These are phyloP conservation scores for Toxostoma redivivum DNA, from an alignment of 2,113 vertebrate species.

Conservation along the genomic window DNA sequence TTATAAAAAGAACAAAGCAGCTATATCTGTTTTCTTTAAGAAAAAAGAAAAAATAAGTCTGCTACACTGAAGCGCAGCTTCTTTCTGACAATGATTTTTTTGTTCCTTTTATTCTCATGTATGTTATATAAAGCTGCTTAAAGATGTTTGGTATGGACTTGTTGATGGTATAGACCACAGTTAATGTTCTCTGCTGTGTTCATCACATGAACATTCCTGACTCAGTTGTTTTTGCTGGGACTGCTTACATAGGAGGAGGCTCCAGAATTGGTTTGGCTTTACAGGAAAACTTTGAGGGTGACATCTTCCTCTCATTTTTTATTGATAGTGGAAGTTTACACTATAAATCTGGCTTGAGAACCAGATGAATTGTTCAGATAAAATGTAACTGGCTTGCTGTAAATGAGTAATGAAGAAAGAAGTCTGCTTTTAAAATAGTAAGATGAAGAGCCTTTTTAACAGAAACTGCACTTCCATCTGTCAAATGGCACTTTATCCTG, in stretches of 20 bases:
- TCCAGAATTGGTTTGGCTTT: background rate
- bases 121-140: background rate
- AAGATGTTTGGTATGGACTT: background rate
- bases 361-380: conserved; percentile 35
- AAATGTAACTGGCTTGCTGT: background rate
- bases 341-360: conserved; percentile 42
- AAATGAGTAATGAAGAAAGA: conserved; percentile 15
- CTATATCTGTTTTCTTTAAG: background rate
- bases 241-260: background rate
- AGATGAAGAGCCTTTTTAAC: conserved; percentile 25
- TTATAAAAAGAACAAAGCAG: background rate
- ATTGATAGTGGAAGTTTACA: background rate
- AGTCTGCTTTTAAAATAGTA: background rate
- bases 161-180: background rate
- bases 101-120: background rate
- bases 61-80: background rate
- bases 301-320: background rate
- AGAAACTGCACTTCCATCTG: background rate
- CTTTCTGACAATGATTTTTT: background rate
- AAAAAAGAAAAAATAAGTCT: background rate
- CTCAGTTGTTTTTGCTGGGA: background rate
- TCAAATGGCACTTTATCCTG: background rate
- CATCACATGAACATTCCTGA: background rate
- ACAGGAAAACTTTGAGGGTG: background rate
- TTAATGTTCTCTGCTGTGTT: background rate